Conservation (phyloP, 2,113 vertebrate species). For the Thermophis baileyi region DNA sequence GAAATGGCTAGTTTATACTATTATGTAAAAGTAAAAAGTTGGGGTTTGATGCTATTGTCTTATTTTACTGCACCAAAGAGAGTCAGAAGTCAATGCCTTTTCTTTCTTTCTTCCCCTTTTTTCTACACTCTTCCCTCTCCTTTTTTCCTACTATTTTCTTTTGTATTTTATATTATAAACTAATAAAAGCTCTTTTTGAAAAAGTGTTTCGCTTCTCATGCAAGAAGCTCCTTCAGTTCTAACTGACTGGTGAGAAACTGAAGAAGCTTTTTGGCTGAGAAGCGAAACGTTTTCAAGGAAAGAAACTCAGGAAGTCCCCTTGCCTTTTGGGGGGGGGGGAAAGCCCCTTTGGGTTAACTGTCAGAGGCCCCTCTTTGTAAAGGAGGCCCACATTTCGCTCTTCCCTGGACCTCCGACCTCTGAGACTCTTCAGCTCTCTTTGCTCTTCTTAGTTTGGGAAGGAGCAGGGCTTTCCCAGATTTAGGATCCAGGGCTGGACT, state of each 20-base stretch:
- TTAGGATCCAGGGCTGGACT: neutral
- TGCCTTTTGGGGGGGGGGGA: rapidly evolving
- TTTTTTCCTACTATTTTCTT: neutral
- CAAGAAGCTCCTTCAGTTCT: neutral
- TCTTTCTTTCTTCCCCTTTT: too few relatives aligned
- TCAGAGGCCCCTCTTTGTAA: too few relatives aligned
- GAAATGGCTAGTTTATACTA: neutral
- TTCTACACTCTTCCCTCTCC: neutral
- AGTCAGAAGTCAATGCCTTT: neutral
- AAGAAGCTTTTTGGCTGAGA: neutral
- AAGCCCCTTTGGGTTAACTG: too few relatives aligned
- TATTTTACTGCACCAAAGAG: neutral
- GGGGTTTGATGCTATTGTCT: neutral
- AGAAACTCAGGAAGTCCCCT: neutral
- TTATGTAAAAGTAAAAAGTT: neutral
- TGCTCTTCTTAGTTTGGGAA: neutral
- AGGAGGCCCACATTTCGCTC: neutral
- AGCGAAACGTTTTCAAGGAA: neutral
- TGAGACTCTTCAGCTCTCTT: neutral
- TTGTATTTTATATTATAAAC: neutral
- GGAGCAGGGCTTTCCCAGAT: neutral
- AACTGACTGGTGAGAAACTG: neutral
- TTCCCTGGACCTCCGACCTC: neutral
- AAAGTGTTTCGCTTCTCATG: neutral
- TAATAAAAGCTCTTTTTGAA: neutral